phyloP scores from a whole-genome alignment of 2,113 vertebrate genomes.

The Nannobrachium achirus region DNA sequence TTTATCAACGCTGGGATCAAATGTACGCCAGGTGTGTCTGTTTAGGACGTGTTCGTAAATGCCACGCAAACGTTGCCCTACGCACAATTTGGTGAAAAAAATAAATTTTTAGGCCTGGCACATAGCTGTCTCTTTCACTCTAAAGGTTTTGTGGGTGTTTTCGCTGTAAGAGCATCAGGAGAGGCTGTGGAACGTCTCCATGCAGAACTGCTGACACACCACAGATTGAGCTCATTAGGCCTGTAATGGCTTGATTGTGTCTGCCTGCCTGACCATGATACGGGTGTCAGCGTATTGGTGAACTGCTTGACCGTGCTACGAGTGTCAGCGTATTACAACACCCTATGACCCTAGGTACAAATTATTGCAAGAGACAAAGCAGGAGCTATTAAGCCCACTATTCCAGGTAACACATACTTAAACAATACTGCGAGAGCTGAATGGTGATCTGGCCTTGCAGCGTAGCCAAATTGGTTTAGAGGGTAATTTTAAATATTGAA shows the following conservation, averaged over 20 bases:
- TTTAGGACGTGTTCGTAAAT: no score
- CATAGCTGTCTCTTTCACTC: no score
- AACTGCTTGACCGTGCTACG: background rate
- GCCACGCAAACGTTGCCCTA: no score
- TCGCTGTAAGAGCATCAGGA: background rate
- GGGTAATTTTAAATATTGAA: background rate
- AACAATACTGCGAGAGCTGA: background rate
- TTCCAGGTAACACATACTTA: background rate
- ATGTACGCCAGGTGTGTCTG: no score
- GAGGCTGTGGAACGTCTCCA: background rate
- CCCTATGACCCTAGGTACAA: constrained; percentile 26
- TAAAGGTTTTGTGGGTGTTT: background rate
- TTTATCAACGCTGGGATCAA: no score
- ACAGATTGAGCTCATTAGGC: constrained; percentile 30
- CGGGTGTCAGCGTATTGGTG: constrained; percentile 6
- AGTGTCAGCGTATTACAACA: constrained; percentile 16
- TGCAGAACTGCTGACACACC: constrained; percentile 31
- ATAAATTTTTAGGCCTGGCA: background rate
- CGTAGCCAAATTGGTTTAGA: background rate
- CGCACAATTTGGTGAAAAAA: no score
- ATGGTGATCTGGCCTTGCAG: background rate
- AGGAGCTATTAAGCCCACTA: constrained; percentile 18
- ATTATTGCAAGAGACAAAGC: constrained; percentile 10
- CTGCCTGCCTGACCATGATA: constrained; percentile 8
- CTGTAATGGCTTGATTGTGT: constrained; percentile 34